phyloP scores from a whole-genome alignment of 2,113 vertebrate genomes.

The Alectura lathami region DNA sequence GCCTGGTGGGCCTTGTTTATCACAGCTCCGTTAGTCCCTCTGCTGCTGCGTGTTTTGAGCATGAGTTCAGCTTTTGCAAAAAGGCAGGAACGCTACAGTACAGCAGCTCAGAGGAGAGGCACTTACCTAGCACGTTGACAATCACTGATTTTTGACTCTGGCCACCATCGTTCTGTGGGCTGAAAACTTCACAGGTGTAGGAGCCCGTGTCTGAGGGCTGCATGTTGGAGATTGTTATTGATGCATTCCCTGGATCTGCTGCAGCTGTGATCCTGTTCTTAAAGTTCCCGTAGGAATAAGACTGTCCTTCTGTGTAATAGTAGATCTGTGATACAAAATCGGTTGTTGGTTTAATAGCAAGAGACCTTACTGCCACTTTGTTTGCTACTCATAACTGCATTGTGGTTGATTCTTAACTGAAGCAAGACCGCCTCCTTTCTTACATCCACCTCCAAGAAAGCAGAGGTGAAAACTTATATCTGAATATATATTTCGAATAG shows the following conservation, averaged over 20 bases:
- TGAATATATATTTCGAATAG: background rate
- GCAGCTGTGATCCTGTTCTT: conserved; percentile 76
- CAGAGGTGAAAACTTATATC: background rate
- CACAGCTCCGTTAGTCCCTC: background rate
- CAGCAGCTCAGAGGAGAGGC: background rate
- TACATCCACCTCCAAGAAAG: background rate
- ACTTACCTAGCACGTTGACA: conserved; percentile 83
- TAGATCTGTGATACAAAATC: conserved; percentile 77
- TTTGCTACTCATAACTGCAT: background rate
- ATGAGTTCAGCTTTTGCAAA: background rate
- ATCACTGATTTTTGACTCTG: conserved; percentile 72
- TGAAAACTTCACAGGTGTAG: conserved; percentile 86
- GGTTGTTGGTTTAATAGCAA: conserved; percentile 22
- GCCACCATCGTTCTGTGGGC: conserved; percentile 71
- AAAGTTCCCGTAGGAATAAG: conserved; percentile 55
- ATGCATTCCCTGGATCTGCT: conserved; percentile 76
- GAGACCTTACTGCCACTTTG: background rate
- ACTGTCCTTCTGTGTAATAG: conserved; percentile 64
- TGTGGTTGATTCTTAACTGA: background rate
- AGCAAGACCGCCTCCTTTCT: background rate
- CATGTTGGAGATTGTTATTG: conserved; percentile 83
- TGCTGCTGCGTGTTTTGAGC: rapidly evolving
- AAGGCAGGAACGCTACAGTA: background rate
- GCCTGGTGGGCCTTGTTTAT: background rate
- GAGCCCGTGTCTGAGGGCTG: conserved; percentile 80